phyloP scores from a whole-genome alignment of 2,113 vertebrate species.

The Leucopsar rothschildi region DNA sequence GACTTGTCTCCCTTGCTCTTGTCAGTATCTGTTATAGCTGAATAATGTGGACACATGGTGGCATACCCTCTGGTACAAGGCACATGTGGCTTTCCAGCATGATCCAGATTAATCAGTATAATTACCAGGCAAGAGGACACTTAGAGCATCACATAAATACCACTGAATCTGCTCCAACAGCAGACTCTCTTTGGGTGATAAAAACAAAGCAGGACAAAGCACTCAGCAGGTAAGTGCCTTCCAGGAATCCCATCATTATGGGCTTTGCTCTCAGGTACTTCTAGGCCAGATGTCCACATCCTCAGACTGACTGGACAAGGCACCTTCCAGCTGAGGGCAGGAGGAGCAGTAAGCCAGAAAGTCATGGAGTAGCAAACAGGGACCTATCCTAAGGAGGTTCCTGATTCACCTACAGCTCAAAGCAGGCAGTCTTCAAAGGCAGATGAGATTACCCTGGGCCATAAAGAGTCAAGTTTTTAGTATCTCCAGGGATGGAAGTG shows the following conservation, averaged over 20 bases:
- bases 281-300: neutral
- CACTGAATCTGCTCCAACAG: neutral
- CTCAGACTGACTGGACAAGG: neutral
- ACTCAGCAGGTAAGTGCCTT: neutral
- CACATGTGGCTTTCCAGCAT: conserved; percentile 26
- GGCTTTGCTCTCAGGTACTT: neutral
- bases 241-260: neutral
- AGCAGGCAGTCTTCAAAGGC: neutral
- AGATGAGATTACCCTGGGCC: neutral
- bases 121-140: conserved; percentile 48
- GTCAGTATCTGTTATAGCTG: conserved; percentile 26
- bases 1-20: neutral
- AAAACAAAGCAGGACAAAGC: conserved; percentile 16
- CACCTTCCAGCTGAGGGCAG: neutral
- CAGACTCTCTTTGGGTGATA: neutral
- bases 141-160: conserved; percentile 5
- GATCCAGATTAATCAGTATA: conserved; percentile 49
- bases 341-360: neutral
- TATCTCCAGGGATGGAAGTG: neutral
- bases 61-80: conserved; percentile 24
- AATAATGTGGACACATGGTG: neutral
- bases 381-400: neutral
- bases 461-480: neutral
- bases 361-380: neutral
- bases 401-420: neutral